These are phyloP conservation scores for Urocolius indicus DNA, from an alignment of 2,113 vertebrate species.

Conservation along the genomic window DNA sequence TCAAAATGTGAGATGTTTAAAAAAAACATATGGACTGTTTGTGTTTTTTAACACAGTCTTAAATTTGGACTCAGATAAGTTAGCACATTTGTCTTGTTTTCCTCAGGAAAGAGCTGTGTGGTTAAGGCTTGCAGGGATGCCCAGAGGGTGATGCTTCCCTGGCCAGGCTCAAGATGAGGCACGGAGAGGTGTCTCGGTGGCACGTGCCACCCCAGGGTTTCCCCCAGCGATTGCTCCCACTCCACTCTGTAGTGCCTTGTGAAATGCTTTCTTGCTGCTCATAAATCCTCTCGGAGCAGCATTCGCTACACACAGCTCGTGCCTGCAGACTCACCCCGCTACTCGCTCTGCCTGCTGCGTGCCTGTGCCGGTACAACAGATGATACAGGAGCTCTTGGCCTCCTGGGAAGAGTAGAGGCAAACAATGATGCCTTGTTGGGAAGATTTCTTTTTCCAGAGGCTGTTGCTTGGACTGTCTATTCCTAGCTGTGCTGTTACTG, in stretches of 20 bases:
- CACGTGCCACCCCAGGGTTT: rapidly evolving
- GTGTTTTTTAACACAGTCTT: rapidly evolving
- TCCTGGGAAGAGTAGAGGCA: not conserved
- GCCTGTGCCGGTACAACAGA: rapidly evolving
- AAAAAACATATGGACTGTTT: not conserved
- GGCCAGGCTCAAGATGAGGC: rapidly evolving
- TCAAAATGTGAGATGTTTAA: not conserved
- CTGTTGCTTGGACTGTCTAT: not conserved
- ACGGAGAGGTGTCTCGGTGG: rapidly evolving
- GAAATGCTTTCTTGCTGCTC: not conserved
- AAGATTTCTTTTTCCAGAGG: not conserved
- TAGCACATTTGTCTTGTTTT: not conserved
- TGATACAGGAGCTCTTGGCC: not conserved
- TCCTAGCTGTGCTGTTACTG: not conserved
- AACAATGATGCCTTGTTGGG: not conserved
- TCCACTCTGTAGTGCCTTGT: no score
- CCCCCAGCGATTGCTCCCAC: rapidly evolving
- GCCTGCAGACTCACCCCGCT: not conserved
- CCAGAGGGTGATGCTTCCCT: not conserved
- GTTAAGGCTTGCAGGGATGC: not conserved
- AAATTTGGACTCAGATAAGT: not conserved
- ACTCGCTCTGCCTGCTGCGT: not conserved
- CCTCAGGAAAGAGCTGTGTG: rapidly evolving
- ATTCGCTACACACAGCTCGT: not conserved
- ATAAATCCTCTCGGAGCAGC: not conserved